Conservation (phyloP, 2,888 invertebrate genomes). For the Scelioninae gen. 1 region DNA sequence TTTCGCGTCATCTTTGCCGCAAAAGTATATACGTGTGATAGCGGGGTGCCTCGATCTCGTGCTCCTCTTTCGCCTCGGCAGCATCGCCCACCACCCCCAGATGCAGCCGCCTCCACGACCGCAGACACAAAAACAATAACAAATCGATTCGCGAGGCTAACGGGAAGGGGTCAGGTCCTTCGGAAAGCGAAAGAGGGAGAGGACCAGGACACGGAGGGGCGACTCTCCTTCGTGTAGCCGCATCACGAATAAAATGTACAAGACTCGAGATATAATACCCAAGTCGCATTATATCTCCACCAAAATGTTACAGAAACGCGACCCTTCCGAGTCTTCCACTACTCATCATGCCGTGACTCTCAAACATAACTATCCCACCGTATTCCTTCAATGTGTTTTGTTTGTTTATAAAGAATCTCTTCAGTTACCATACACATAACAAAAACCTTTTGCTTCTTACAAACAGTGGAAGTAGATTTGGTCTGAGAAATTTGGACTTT, state of each 20-base stretch:
- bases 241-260: constrained; percentile 76
- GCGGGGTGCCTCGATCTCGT: constrained; percentile 39
- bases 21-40: constrained; percentile 42
- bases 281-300: constrained; percentile 70
- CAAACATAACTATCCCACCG: too few species aligned
- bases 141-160: constrained; percentile 83
- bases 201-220: constrained; percentile 56
- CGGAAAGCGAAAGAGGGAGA: constrained; percentile 70
- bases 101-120: constrained; percentile 78
- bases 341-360: too few species aligned
- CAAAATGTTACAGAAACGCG: too few species aligned
- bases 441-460: too few species aligned
- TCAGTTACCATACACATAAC: too few species aligned
- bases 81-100: constrained; percentile 73
- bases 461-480: too few species aligned
- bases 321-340: too few species aligned
- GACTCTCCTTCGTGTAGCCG: constrained; percentile 72
- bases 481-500: too few species aligned
- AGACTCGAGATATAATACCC: constrained; percentile 77
- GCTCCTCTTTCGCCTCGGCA: too few species aligned
- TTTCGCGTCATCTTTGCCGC: too few species aligned
- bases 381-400: too few species aligned
- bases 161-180: constrained; percentile 79
- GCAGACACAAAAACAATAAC: constrained; percentile 84
- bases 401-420: too few species aligned